Evolutionary conservation across 2,113 vertebrate species (phyloP).

Genomic region (Galeopterus variegatus): DNA sequence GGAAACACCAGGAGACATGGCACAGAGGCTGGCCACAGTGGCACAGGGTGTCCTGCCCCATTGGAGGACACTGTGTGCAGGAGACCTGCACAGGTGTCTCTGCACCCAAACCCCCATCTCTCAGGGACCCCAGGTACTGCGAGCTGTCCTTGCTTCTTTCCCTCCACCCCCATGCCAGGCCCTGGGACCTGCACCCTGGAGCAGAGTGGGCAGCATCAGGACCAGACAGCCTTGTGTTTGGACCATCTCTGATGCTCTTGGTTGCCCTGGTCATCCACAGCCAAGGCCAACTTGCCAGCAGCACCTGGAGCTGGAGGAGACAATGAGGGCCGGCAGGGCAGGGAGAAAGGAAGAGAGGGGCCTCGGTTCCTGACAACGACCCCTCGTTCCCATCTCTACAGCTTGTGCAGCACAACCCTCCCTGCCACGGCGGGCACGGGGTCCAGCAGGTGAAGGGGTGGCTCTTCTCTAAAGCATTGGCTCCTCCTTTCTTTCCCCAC

Average conservation of each 20-base stretch:
- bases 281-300: neutral
- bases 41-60: accelerated
- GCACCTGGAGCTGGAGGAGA: neutral
- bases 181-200: accelerated
- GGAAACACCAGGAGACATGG: neutral
- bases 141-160: neutral
- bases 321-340: neutral
- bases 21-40: neutral
- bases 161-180: neutral
- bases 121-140: neutral
- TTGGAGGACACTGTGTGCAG: accelerated
- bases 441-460: neutral
- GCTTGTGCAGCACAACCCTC: neutral
- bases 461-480: neutral
- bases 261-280: neutral
- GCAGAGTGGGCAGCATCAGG: neutral
- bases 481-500: neutral
- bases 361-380: neutral
- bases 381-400: neutral
- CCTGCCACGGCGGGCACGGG: neutral
- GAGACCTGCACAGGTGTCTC: neutral
- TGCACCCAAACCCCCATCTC: neutral
- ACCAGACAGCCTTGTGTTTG: accelerated
- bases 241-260: neutral
- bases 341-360: neutral